Base-by-base conservation (phyloP, 2,888 invertebrate genomes). In the Fissipunctia ypsillon region DNA sequence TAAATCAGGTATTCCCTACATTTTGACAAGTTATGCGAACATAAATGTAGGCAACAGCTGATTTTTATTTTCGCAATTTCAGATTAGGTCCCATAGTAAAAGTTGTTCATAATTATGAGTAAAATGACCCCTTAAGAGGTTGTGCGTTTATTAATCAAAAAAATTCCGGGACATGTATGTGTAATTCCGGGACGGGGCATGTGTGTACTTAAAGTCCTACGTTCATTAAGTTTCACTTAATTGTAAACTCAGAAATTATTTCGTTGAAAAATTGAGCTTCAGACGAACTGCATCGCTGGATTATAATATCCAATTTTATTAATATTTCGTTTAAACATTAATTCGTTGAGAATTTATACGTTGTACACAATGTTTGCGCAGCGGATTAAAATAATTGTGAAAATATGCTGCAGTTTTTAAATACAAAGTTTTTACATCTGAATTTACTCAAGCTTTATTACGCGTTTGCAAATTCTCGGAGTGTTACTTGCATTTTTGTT, bases 401-500 rank as follows among this genome's bases (percentile, higher is more conserved):
- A 64, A 31, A 54, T 73, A 31, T 41, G 28, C n/a, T 35, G 66
- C 31, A 61, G 19, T 19, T 52, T 59, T 65, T 57, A 50, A 52
- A 52, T 52, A 35, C 19, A 64, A 22, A 7, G n/a, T 43, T 77
- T 59, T 65, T 54, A 43, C 43, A 56, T 69, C 31, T 38, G 41
- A 19, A 35, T 28, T 50, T 19, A 12, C 22, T 61, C 3, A n/a
- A 50, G 22, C 14, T 56, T 67, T 31, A 52, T 38, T 59, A 38
- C 10, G 10, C 7, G 19, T 63, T 70, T 63, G 28, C 25, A 68
- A 19, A 61, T 78, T 50, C 19, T 50, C 35, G 6, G 43, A 43
- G 43, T 43, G 57, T 43, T 63, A 38, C 57, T 77, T 43, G n/a
- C 19, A 48, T 50, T 35, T 61, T 56, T 12, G 14, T 60, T 77